Conservation (phyloP, 1,140 invertebrate species). For the Orius insidiosus region DNA sequence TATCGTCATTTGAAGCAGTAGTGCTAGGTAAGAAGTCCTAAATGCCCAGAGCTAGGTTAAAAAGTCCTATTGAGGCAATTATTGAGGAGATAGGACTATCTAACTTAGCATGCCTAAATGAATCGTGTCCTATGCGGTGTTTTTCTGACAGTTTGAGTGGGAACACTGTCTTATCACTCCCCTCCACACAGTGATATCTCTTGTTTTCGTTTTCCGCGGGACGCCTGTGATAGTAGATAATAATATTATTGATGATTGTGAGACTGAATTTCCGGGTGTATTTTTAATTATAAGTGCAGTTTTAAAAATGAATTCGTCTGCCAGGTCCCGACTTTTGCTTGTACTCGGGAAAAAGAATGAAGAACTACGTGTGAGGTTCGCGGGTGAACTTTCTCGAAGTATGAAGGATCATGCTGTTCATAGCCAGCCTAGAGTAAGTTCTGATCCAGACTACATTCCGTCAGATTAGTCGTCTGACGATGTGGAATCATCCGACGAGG, state of each 20-base stretch:
- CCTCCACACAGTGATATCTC: neutral
- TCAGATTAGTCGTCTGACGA: neutral
- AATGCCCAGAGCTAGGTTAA: neutral
- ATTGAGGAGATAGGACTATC: neutral
- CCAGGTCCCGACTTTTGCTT: neutral
- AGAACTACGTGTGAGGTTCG: neutral
- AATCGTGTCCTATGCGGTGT: no score
- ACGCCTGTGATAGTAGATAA: neutral
- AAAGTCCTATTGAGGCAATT: neutral
- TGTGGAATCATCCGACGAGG: neutral
- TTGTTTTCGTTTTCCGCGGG: neutral
- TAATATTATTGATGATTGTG: neutral
- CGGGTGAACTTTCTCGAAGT: no score
- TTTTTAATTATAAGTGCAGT: neutral
- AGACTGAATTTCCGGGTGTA: neutral
- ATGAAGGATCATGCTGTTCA: neutral
- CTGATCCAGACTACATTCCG: neutral
- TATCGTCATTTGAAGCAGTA: neutral
- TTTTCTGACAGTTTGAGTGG: no score
- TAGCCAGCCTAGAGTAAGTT: neutral
- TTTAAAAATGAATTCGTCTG: neutral
- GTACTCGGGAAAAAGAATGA: constrained; percentile 1
- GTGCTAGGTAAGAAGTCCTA: neutral
- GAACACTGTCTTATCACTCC: neutral
- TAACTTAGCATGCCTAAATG: no score